Conservation (phyloP, 2,797 vertebrate species). For the Enteromius argenteus region DNA sequence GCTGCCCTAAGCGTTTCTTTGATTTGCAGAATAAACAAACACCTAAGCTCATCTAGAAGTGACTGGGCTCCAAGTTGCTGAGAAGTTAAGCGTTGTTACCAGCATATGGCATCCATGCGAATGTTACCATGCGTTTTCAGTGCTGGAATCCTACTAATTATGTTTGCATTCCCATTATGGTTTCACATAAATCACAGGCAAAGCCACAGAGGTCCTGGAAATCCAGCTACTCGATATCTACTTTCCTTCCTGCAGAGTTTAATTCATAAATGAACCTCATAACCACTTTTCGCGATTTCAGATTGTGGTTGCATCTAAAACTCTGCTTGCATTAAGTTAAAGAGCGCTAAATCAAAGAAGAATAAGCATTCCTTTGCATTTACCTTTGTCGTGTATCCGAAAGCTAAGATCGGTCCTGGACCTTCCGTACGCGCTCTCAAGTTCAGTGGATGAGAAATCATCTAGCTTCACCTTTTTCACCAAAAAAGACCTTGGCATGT, state of each 20-base stretch:
- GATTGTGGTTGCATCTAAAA: not conserved
- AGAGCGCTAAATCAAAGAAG: not conserved
- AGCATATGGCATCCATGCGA: not conserved
- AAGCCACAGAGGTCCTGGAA: not conserved
- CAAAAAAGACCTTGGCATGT: constrained; percentile 97
- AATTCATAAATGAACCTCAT: not conserved
- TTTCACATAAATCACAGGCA: not conserved
- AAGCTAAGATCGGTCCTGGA: constrained; percentile 86
- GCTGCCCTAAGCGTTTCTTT: constrained; percentile 51
- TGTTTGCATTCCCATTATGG: not conserved
- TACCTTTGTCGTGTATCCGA: constrained; percentile 92
- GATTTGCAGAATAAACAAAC: constrained; percentile 50
- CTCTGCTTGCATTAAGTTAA: not conserved
- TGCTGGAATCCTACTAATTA: not conserved
- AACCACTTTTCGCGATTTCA: not conserved
- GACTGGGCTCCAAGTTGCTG: constrained; percentile 47
- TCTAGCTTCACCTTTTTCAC: constrained; percentile 97
- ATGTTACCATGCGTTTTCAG: not conserved
- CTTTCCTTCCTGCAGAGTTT: constrained; percentile 19
- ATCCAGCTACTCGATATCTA: not conserved
- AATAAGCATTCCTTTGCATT: constrained; percentile 8
- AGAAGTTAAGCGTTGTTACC: constrained; percentile 51
- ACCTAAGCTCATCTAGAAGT: constrained; percentile 34
- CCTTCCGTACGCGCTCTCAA: constrained; percentile 87
- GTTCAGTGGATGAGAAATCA: constrained; percentile 88